A percentile compares a stretch with the other conserved stretches of the same genome.
Conservation (phyloP, 2,888 invertebrate genomes). For the Buathra laborator region DNA sequence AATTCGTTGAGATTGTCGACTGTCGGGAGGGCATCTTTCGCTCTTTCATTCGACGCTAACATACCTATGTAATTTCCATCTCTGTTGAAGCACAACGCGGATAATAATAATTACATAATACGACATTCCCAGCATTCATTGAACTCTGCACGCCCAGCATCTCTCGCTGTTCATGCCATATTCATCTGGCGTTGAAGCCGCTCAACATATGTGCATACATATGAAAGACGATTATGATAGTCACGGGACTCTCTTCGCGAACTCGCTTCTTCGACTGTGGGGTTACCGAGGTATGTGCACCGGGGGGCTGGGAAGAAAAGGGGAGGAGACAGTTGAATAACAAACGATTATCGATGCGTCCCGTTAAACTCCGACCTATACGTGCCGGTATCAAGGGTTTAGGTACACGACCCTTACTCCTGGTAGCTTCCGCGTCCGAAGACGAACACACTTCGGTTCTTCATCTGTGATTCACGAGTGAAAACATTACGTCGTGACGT, state of each 20-base stretch:
- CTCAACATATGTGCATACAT: constrained; percentile 10
- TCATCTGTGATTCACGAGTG: constrained; percentile 41
- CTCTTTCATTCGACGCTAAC: no score
- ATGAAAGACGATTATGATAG: constrained; percentile 43
- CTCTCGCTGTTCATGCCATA: background rate
- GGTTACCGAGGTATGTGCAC: background rate
- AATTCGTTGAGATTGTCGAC: no score
- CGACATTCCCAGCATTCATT: constrained; percentile 45
- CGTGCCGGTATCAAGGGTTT: constrained; percentile 15
- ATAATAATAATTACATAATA: constrained; percentile 17
- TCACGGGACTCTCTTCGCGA: constrained; percentile 1
- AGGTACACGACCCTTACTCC: constrained; percentile 47
- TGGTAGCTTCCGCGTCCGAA: constrained; percentile 27
- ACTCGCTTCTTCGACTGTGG: constrained; percentile 4
- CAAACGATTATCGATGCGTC: constrained; percentile 46
- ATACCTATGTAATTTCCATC: no score
- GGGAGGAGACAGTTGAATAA: constrained; percentile 30
- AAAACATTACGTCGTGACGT: constrained; percentile 29
- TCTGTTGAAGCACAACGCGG: constrained; percentile 17
- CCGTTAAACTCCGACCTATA: constrained; percentile 49
- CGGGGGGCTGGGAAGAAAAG: background rate
- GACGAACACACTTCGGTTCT: constrained; percentile 30
- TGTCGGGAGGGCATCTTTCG: no score
- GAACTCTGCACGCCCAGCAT: constrained; percentile 49
- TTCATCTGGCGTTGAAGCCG: constrained; percentile 8